These are phyloP conservation scores for Chironomus striatipennis DNA, from an alignment of 1,140 invertebrate species.

Conservation along the genomic window DNA sequence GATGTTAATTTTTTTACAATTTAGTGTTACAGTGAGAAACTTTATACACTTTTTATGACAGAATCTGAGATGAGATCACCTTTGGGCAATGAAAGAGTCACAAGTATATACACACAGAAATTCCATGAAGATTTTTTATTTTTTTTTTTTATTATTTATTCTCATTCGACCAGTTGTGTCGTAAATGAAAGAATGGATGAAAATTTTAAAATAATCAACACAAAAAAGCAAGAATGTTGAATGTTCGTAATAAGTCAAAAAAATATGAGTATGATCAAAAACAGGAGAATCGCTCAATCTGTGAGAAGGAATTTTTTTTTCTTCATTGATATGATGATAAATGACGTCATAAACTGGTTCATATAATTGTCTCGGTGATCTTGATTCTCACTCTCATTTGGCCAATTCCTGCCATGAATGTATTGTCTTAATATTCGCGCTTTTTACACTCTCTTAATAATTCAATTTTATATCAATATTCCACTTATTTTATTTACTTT, in stretches of 20 bases:
- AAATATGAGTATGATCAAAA: not conserved
- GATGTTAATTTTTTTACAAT: slow-evolving; percentile 2
- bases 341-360: slow-evolving; percentile 7
- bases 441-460: not conserved
- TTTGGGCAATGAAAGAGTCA: not conserved
- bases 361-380: not conserved
- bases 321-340: not conserved
- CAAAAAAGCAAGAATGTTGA: not conserved
- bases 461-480: no score
- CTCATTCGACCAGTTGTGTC: no score
- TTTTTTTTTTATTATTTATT: no score
- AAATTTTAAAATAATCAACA: no score
- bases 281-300: no score
- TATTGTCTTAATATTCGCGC: no score
- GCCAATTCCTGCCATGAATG: not conserved
- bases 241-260: not conserved
- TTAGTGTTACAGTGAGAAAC: not conserved
- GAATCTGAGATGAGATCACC: not conserved
- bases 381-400: not conserved
- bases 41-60: not conserved
- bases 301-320: not conserved
- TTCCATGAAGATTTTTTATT: no score
- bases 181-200: no score
- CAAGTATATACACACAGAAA: no score
- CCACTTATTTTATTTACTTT: not conserved